Evolutionary conservation across 2,888 invertebrate species (phyloP), one percentile per base, ranked within the genome.

Genomic region (Ophion costatus): DNA sequence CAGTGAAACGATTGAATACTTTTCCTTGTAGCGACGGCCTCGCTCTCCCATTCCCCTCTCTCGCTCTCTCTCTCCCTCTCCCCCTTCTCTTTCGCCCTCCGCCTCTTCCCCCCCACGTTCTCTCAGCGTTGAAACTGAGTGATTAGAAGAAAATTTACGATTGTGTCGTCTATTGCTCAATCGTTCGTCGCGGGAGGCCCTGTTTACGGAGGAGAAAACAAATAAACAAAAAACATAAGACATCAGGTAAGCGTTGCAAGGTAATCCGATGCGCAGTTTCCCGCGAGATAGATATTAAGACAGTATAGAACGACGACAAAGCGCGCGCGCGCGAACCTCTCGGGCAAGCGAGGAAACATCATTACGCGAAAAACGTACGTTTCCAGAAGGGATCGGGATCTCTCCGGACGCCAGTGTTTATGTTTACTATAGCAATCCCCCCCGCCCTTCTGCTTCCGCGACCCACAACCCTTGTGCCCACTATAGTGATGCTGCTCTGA

Each of bases 361-460:
- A 59, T 51, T 57, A 29, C 61, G 59, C 74, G 10, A 63, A 11
- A 42, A 66, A 57, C 42, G 61, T 64, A n/a, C 64, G 33, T 78
- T 80, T 17, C 56, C 59, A 20, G 29, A 45, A 74, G 67, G 88
- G 63, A 75, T 24, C 64, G 51, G 9, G 33, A n/a, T n/a, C 17
- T 63, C 70, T 71, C 64, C 17, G 22, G 84, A 67, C 45, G 89
- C 88, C 90, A 45, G 89, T 92, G 92, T 92, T 92, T 92, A 92
- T 92, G 92, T 92, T 92, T 92, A 92, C 92, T 89, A 90, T 90
- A 88, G 89, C 89, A 91, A 91, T 91, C 90, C 87, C 89, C 88
- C 88, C 87, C 87, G 86, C 84, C 64, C 61, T 74, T 77, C 76
- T 78, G 4, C 61, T 74, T 77, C 76, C 80, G 4, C 73, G 69